Percentiles rank a stretch among this genome's conserved stretches.
These are phyloP conservation scores for Seira musarum DNA, from an alignment of 2,888 invertebrate genomes.

Conservation along the genomic window DNA sequence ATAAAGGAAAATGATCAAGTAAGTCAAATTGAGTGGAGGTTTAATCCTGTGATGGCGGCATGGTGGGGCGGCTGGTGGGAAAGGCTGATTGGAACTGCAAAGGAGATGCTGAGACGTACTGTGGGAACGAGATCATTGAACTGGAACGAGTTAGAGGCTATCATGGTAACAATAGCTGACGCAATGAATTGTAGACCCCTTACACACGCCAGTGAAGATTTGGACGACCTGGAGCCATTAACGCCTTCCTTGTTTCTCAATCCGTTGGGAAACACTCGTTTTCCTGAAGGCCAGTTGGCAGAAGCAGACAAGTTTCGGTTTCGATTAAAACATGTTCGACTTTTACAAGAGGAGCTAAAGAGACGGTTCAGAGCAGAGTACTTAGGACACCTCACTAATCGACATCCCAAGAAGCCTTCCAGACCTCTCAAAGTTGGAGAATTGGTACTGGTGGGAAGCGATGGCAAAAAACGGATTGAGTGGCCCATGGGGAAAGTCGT, in stretches of 20 bases:
- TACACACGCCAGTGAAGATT: background rate
- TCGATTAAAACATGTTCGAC: background rate
- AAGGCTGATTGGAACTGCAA: background rate
- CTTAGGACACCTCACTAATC: background rate
- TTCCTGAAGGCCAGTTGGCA: background rate
- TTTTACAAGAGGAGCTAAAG: background rate
- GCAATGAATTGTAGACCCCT: slow-evolving; percentile 2
- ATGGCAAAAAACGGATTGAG: slow-evolving; percentile 4
- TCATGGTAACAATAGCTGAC: background rate
- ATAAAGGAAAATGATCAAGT: slow-evolving; percentile 13
- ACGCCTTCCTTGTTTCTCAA: slow-evolving; percentile 5
- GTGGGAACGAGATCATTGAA: background rate
- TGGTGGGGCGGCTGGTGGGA: slow-evolving; percentile 17
- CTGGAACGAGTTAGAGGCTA: background rate
- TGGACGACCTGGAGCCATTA: background rate
- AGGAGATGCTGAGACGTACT: slow-evolving; percentile 1
- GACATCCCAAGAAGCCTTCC: slow-evolving; percentile 5
- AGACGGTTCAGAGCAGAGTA: background rate
- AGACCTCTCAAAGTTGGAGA: slow-evolving; percentile 2
- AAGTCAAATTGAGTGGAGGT: slow-evolving; percentile 68
- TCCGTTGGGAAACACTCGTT: background rate
- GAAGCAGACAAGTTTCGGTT: background rate
- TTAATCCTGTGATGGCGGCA: slow-evolving; percentile 56
- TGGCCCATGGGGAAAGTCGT: slow-evolving; percentile 22
- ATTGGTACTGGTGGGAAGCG: slow-evolving; percentile 7